phyloP scores from a whole-genome alignment of 2,113 vertebrate species.

The Hiodon tergisus region DNA sequence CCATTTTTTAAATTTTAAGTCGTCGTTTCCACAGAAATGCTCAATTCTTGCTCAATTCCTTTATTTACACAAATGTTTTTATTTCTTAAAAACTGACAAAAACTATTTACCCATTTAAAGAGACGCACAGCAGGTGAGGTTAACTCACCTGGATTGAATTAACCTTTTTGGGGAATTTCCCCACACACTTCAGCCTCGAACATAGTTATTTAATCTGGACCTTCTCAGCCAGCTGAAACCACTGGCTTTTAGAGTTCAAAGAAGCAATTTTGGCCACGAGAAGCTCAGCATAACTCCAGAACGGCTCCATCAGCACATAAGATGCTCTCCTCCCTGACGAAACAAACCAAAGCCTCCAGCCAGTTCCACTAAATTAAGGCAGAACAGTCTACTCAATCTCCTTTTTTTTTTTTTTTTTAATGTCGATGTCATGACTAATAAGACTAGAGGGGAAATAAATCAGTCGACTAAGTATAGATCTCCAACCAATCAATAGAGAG shows the following conservation, averaged over 20 bases:
- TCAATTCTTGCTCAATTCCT: too few species aligned
- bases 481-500: not conserved
- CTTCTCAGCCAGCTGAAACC: not conserved
- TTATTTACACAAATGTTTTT: not conserved
- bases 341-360: not conserved
- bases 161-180: not conserved
- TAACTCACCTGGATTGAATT: too few species aligned
- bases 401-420: not conserved
- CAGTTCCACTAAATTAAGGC: not conserved
- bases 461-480: not conserved
- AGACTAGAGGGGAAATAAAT: not conserved
- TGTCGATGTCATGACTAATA: not conserved
- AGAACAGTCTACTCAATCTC: not conserved
- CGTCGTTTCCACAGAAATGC: too few species aligned
- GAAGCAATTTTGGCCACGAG: not conserved
- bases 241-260: constrained; percentile 12
- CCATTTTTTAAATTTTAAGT: too few species aligned
- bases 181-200: constrained; percentile 11
- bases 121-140: too few species aligned
- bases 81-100: too few species aligned
- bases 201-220: constrained; percentile 16
- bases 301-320: not conserved
- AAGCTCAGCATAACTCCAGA: not conserved
- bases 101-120: too few species aligned
- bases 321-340: not conserved